These are phyloP conservation scores for Drosophila formosana DNA, from an alignment of 2,888 invertebrate species.

Conservation along the genomic window DNA sequence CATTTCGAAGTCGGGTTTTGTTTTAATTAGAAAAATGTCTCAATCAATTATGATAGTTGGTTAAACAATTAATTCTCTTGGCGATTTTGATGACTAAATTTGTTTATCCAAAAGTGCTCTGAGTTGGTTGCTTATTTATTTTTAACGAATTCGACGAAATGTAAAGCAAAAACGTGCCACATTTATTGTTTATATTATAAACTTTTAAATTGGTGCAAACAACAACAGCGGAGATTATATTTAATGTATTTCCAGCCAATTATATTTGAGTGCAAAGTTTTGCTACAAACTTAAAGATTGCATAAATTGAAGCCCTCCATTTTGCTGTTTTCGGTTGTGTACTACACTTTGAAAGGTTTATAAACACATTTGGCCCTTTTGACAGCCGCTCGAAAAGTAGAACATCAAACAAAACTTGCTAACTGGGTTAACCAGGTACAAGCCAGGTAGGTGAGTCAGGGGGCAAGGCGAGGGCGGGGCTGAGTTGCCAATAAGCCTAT, in stretches of 20 bases:
- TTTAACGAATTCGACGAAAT: not conserved
- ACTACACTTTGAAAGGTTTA: constrained; percentile 23
- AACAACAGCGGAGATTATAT: not conserved
- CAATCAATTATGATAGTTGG: not conserved
- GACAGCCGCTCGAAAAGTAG: constrained; percentile 28
- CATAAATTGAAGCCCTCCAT: constrained; percentile 4
- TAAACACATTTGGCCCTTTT: constrained; percentile 14
- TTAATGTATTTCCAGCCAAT: not conserved
- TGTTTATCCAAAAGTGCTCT: not conserved
- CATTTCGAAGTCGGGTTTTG: not conserved
- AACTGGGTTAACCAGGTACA: constrained; percentile 66
- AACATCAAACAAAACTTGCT: constrained; percentile 69
- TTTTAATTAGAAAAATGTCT: not conserved
- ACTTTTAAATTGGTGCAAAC: not conserved
- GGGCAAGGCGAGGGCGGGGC: constrained; percentile 7
- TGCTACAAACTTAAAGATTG: constrained; percentile 5
- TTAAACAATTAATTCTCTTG: constrained; percentile 3
- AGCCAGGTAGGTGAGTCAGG: constrained; percentile 28
- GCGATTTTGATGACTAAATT: constrained; percentile 15
- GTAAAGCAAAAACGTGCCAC: not conserved
- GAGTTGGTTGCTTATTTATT: not conserved
- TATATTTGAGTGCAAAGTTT: constrained; percentile 4
- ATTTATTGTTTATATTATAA: not conserved
- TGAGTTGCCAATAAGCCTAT: constrained; percentile 54
- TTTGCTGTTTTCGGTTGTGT: not conserved